Evolutionary conservation across 1,140 invertebrate species (phyloP).

Genomic region (Saxidomus purpurata): DNA sequence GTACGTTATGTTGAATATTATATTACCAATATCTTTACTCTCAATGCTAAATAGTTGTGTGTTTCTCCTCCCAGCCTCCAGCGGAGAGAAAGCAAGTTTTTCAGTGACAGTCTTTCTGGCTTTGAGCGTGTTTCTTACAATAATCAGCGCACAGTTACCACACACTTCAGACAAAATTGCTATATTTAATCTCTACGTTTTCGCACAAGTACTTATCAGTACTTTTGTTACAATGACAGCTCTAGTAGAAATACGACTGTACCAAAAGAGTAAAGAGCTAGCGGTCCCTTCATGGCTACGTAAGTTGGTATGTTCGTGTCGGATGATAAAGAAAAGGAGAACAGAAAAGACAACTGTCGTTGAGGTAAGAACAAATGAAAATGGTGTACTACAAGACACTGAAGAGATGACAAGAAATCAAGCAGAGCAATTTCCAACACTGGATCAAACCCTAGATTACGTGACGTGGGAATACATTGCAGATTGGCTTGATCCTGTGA

Average conservation of each 20-base stretch:
- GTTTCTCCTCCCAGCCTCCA: slow-evolving; percentile 67
- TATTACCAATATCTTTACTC: slow-evolving; percentile 65
- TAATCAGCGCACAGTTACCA: slow-evolving; percentile 64
- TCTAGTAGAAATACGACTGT: slow-evolving; percentile 53
- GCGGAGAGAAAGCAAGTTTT: slow-evolving; percentile 69
- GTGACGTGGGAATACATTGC: slow-evolving; percentile 12
- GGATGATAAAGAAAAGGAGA: too few relatives aligned
- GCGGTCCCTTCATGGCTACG: slow-evolving; percentile 11
- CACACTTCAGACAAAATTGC: slow-evolving; percentile 56
- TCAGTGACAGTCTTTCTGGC: slow-evolving; percentile 68
- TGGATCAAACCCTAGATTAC: background rate
- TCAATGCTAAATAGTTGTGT: slow-evolving; percentile 60
- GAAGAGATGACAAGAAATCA: background rate
- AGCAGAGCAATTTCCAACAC: background rate
- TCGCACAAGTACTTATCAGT: slow-evolving; percentile 50
- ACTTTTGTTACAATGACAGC: slow-evolving; percentile 48
- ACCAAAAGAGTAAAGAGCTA: slow-evolving; percentile 6
- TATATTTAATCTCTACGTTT: slow-evolving; percentile 54
- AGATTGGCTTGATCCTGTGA: background rate
- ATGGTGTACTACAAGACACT: background rate
- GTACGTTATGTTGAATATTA: slow-evolving; percentile 62
- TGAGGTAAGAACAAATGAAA: background rate
- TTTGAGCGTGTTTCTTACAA: slow-evolving; percentile 66
- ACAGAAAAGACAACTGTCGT: too few relatives aligned
- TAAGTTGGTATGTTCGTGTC: background rate